Evolutionary conservation across 1,140 invertebrate genomes (phyloP).

Genomic region (Tenebrio molitor): DNA sequence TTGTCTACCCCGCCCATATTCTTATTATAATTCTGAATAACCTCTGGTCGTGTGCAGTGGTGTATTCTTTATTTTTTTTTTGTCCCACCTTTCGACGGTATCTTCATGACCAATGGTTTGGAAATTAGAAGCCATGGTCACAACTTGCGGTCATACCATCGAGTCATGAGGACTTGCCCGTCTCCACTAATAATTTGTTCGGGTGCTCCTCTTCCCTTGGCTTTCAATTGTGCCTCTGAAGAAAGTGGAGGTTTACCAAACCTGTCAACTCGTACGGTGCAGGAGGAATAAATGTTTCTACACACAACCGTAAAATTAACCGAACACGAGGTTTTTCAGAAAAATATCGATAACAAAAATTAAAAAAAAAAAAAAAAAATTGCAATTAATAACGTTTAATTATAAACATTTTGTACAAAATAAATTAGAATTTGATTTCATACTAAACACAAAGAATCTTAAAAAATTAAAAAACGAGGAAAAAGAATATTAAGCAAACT

Average conservation of each 20-base stretch:
- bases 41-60: background rate
- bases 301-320: no score
- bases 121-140: slow-evolving; percentile 44
- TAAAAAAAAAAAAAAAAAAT: no score
- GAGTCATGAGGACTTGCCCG: slow-evolving; percentile 5
- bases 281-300: slow-evolving; percentile 41
- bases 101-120: slow-evolving; percentile 22
- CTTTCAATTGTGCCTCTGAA: background rate
- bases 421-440: no score
- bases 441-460: no score
- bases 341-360: no score
- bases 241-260: slow-evolving; percentile 16
- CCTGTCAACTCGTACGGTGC: slow-evolving; percentile 24
- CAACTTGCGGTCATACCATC: slow-evolving; percentile 42
- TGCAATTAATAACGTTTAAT: no score
- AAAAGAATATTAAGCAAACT: no score
- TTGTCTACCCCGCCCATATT: slow-evolving; percentile 66
- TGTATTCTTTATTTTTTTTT: background rate
- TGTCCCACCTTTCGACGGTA: slow-evolving; percentile 27
- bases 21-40: slow-evolving; percentile 4
- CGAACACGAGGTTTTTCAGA: no score
- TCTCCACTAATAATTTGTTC: slow-evolving; percentile 6
- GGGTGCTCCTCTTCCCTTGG: background rate
- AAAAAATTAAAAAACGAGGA: no score
- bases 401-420: no score